Percentiles rank a stretch among this genome's conserved stretches.
Evolutionary conservation across 2,888 invertebrate species (phyloP).

Genomic region (Crioceris asparagi): DNA sequence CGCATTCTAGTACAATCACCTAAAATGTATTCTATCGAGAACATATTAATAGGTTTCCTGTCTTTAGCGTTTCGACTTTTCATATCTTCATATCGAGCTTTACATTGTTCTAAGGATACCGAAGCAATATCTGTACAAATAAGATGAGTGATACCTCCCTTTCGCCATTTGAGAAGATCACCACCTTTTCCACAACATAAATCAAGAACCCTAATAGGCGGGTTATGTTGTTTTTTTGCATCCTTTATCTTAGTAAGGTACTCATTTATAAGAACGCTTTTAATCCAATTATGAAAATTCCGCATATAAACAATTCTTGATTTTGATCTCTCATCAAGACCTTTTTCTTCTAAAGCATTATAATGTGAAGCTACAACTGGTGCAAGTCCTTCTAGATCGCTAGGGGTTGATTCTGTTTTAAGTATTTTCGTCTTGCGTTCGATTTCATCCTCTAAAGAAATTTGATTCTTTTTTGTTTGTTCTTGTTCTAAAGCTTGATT

Average conservation of each 20-base stretch:
- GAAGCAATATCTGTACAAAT: conserved; percentile 91
- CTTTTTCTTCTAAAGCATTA: conserved; percentile 78
- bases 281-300: conserved; percentile 99
- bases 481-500: conserved; percentile 20
- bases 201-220: conserved; percentile 68
- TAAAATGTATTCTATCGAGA: conserved; percentile 80
- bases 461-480: conserved; percentile 12
- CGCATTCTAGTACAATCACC: conserved; percentile 85
- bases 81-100: conserved; percentile 69
- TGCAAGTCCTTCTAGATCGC: conserved; percentile 38
- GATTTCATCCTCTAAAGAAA: not conserved
- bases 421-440: not conserved
- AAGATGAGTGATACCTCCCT: conserved; percentile 66
- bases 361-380: conserved; percentile 84
- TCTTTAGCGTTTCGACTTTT: conserved; percentile 29
- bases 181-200: conserved; percentile 99
- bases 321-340: conserved; percentile 66
- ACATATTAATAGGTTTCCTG: conserved; percentile 40
- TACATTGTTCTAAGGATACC: conserved; percentile 84
- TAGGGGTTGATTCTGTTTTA: not conserved
- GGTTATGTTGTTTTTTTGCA: conserved; percentile 52
- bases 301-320: conserved; percentile 89
- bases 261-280: conserved; percentile 87
- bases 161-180: conserved; percentile 93
- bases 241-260: conserved; percentile 57